phyloP scores from a whole-genome alignment of 2,797 vertebrate genomes.

The Pantherophis alleghaniensis region DNA sequence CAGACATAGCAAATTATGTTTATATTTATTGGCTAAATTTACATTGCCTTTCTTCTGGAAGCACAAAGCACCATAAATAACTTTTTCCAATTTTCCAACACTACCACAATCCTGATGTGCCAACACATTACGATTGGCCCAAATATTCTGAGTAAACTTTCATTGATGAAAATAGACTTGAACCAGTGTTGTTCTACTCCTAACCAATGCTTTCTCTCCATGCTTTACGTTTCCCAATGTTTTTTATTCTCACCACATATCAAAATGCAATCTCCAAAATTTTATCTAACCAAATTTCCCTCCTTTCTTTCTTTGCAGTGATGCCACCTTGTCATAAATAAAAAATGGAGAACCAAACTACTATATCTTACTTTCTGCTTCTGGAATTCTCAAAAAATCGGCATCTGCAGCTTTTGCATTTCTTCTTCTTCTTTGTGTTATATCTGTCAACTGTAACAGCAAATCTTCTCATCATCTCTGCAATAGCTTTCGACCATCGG shows the following conservation, averaged over 20 bases:
- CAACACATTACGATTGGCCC: no score
- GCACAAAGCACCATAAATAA: no score
- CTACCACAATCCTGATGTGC: no score
- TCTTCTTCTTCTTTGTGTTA: background rate
- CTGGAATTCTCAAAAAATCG: slow-evolving; percentile 45
- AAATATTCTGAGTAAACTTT: no score
- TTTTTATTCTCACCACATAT: background rate
- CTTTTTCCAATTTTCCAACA: no score
- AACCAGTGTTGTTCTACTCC: background rate
- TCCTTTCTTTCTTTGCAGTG: background rate
- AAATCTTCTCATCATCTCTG: background rate
- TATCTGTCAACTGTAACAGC: background rate
- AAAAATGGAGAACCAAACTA: background rate
- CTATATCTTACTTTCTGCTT: background rate
- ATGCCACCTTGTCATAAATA: background rate
- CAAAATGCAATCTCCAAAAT: background rate
- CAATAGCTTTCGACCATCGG: background rate
- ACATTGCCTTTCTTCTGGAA: no score
- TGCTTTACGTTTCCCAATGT: background rate
- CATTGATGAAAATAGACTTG: no score
- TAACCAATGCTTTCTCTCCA: background rate
- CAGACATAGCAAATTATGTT: no score
- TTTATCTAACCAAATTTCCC: background rate
- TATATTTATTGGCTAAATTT: no score
- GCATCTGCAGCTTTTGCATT: background rate